Evolutionary conservation across 1,140 invertebrate genomes (phyloP), one percentile per base, ranked within the genome.

Genomic region (Sarcophaga bullata): DNA sequence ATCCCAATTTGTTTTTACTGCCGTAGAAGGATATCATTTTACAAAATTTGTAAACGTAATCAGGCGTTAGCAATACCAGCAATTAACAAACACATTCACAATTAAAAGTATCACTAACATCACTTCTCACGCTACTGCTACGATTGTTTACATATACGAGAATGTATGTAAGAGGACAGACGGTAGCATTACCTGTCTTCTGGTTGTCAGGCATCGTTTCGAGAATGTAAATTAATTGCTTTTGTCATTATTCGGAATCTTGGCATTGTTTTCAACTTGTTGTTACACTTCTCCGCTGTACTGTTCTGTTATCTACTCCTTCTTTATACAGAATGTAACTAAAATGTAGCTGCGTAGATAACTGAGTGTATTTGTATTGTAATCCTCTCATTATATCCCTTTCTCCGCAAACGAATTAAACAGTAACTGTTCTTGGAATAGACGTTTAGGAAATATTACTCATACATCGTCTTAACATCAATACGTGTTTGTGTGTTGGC

Each of bases 231-330:
- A 89, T 89, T 89, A 89, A 89, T 89, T 89, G 87, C 87, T 89
- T 89, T 89, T 89, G 87, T 88, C 87, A 89, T 89, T 89, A 89
- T 85, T 88, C 86, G 85, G 85, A 89, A 89, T 89, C 87, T 87
- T 89, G 88, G 87, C 86, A 86, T 86, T 86, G 87, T 81, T 80
- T 75, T 78, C 62, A 68, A 68, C 54, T 58, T 58, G 54, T 58
- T 19, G 25, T 37, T 37, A 37, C 25, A 37, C 25, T 37, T 37
- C 25, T 37, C 25, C 4, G 4, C 25, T 37, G 25, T 37, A 2
- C 4, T 37, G 25, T 37, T 37, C 25, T 37, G 1, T 37, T 37
- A 1, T 37, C 25, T 37, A 37, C 25, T 37, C 17, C 62, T 25
- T 68, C 62, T 25, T 68, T n/a, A 9, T 68, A 68, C 6, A 68